phyloP scores from a whole-genome alignment of 2,888 invertebrate genomes.

The Heliconius erato region DNA sequence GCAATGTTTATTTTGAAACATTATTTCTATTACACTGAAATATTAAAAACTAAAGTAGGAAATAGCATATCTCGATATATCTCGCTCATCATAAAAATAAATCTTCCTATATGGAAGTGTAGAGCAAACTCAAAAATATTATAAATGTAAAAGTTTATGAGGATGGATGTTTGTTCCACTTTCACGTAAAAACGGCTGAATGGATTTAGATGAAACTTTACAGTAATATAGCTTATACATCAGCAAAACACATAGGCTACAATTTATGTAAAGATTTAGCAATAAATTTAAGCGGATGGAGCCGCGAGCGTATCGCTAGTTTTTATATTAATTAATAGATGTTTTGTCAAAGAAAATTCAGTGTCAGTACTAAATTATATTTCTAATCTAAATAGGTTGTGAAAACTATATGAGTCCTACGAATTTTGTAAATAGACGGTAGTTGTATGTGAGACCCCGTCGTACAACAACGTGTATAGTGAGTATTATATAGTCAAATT shows the following conservation, averaged over 20 bases:
- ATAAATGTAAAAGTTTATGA: background rate
- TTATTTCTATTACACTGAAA: no score
- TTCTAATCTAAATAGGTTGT: slow-evolving; percentile 46
- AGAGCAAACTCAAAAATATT: background rate
- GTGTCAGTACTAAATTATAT: slow-evolving; percentile 27
- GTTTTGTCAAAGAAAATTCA: slow-evolving; percentile 4
- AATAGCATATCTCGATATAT: no score
- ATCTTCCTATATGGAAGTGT: background rate
- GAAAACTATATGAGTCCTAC: slow-evolving; percentile 40
- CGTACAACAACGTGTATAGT: slow-evolving; percentile 37
- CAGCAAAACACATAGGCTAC: background rate
- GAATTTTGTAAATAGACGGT: slow-evolving; percentile 46
- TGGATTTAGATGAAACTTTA: background rate
- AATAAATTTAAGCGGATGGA: background rate
- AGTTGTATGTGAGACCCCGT: slow-evolving; percentile 36
- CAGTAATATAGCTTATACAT: background rate
- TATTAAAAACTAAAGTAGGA: background rate
- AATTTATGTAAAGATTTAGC: background rate
- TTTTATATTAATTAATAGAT: background rate
- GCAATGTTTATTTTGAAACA: no score
- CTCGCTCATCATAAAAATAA: no score
- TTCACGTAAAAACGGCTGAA: background rate
- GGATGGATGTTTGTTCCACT: background rate
- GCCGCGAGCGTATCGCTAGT: no score
- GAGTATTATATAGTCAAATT: slow-evolving; percentile 74